These are phyloP conservation scores for Camponotus fellah DNA, from an alignment of 2,888 invertebrate genomes.

Conservation along the genomic window DNA sequence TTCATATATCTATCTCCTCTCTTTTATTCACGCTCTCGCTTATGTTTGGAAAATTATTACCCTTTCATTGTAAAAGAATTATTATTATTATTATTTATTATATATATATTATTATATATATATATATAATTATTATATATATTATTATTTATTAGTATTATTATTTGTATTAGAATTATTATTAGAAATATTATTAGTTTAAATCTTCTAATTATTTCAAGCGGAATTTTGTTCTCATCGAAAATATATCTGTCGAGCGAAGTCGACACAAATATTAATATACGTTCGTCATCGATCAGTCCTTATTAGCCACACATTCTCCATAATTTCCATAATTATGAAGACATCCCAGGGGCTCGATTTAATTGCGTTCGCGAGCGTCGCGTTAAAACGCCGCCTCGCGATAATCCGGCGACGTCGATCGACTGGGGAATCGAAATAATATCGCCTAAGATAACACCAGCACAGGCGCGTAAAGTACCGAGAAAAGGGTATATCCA, in stretches of 20 bases:
- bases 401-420: constrained; percentile 59
- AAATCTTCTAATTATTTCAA: constrained; percentile 1
- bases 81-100: no score
- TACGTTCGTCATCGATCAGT: not conserved
- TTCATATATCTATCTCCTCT: not conserved
- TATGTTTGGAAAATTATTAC: not conserved
- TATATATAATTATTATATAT: no score
- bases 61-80: not conserved
- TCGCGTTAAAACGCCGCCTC: constrained; percentile 44
- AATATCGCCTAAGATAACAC: constrained; percentile 72
- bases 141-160: no score
- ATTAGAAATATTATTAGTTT: not conserved
- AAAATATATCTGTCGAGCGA: not conserved
- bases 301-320: constrained; percentile 25
- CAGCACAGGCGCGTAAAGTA: constrained; percentile 68
- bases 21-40: not conserved
- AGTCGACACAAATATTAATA: constrained; percentile 8
- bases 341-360: constrained; percentile 28
- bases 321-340: constrained; percentile 44
- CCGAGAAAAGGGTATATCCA: constrained; percentile 54
- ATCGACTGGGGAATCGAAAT: constrained; percentile 64
- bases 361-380: constrained; percentile 26
- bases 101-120: no score
- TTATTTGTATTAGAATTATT: no score
- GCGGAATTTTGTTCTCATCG: not conserved